These are phyloP conservation scores for Spinibarbus caldwelli DNA, from an alignment of 2,797 vertebrate genomes.

Conservation along the genomic window DNA sequence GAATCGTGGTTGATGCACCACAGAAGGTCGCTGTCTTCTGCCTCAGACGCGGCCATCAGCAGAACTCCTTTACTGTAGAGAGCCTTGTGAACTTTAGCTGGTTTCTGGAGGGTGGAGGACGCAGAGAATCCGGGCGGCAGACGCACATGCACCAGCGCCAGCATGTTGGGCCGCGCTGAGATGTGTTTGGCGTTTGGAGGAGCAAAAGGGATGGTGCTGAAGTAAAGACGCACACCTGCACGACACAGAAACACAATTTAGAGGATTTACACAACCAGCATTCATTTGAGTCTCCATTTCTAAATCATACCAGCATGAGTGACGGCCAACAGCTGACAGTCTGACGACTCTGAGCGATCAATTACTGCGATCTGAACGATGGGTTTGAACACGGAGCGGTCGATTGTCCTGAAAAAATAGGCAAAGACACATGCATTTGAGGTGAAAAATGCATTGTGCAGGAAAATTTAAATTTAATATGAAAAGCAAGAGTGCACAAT, in stretches of 20 bases:
- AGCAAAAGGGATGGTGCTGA: slow-evolving; percentile 87
- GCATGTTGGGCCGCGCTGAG: slow-evolving; percentile 80
- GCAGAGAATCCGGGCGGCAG: slow-evolving; percentile 97
- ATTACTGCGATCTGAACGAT: slow-evolving; percentile 95
- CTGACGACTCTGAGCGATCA: slow-evolving; percentile 90
- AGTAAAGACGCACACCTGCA: slow-evolving; percentile 93
- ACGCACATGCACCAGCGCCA: slow-evolving; percentile 90
- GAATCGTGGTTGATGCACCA: slow-evolving; percentile 99
- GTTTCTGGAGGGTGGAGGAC: slow-evolving; percentile 92
- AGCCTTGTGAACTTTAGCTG: slow-evolving; percentile 93
- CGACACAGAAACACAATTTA: slow-evolving; percentile 28
- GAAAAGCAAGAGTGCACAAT: neutral
- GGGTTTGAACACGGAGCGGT: slow-evolving; percentile 95
- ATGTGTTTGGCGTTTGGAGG: slow-evolving; percentile 76
- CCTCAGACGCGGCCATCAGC: slow-evolving; percentile 94
- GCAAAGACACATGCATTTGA: no score
- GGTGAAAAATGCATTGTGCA: neutral
- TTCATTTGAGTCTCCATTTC: neutral
- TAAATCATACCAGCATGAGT: slow-evolving; percentile 87
- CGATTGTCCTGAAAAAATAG: slow-evolving; percentile 87
- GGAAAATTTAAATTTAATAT: no score
- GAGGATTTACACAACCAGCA: neutral
- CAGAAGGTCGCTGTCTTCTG: slow-evolving; percentile 93
- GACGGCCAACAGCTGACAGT: slow-evolving; percentile 93
- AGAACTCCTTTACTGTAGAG: slow-evolving; percentile 93